phyloP scores from a whole-genome alignment of 2,113 vertebrate genomes.

The Grantiella picta region DNA sequence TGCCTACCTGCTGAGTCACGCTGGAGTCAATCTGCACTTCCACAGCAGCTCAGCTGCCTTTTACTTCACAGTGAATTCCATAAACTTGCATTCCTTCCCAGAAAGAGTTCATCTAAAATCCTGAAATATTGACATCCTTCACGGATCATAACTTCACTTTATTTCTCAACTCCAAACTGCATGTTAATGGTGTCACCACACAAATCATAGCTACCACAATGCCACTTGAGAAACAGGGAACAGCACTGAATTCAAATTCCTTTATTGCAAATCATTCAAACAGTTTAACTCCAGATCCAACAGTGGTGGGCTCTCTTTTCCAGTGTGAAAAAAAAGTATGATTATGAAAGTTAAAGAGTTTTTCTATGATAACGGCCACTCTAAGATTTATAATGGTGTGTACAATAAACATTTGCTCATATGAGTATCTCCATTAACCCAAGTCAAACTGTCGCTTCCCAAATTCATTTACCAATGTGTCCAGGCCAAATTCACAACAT shows the following conservation, averaged over 20 bases:
- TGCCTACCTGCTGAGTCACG: not conserved
- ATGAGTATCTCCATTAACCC: not conserved
- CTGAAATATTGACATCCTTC: not conserved
- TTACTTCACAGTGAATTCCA: not conserved
- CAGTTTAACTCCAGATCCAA: not conserved
- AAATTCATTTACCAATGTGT: not conserved
- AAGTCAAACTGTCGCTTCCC: not conserved
- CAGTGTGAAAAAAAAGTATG: not conserved
- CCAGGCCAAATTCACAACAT: not conserved
- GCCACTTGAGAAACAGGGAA: not conserved
- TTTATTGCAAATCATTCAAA: not conserved
- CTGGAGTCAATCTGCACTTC: not conserved
- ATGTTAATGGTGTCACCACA: not conserved
- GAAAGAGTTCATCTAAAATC: not conserved
- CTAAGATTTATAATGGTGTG: not conserved
- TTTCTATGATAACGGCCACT: not conserved
- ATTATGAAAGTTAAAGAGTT: not conserved
- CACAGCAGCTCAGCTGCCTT: not conserved
- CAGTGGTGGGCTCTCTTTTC: not conserved
- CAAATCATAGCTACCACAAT: not conserved
- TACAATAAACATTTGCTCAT: not conserved
- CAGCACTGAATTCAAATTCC: not conserved
- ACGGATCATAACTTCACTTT: not conserved
- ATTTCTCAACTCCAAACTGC: not conserved
- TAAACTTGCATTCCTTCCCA: not conserved